Conservation (phyloP, 2,888 invertebrate species). For the Philereme vetulata region DNA sequence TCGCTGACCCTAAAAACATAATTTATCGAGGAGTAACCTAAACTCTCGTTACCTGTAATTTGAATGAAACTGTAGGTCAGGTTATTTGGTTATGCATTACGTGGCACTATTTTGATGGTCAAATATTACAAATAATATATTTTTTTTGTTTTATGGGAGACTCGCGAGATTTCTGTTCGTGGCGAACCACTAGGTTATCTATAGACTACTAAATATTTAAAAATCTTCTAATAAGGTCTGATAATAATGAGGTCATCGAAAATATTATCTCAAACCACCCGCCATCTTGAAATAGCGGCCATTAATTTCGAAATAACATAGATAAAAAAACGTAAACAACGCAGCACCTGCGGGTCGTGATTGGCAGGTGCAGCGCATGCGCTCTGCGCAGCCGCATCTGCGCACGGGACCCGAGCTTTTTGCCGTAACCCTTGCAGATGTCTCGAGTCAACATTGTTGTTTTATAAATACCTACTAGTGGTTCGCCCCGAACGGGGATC, state of each 20-base stretch:
- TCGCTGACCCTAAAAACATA: no score
- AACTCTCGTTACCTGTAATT: no score
- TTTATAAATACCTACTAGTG: constrained; percentile 21
- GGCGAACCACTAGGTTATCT: no score
- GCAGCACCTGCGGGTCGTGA: constrained; percentile 75
- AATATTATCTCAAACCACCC: constrained; percentile 19
- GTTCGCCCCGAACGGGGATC: no score
- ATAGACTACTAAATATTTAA: no score
- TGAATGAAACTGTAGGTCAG: no score
- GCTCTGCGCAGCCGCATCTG: constrained; percentile 65
- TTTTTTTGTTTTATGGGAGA: no score
- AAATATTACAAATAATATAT: no score
- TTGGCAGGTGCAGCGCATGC: constrained; percentile 73
- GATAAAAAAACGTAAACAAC: constrained; percentile 67
- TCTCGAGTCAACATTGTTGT: constrained; percentile 30
- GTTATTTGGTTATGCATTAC: no score
- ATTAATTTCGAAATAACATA: constrained; percentile 49
- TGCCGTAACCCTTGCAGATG: constrained; percentile 47
- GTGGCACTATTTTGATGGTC: no score
- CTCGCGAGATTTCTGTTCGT: no score
- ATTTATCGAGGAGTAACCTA: no score
- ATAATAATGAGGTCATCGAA: constrained; percentile 6
- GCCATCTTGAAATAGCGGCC: constrained; percentile 36
- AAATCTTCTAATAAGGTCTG: neutral
- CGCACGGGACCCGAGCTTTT: constrained; percentile 40